Evolutionary conservation across 2,113 vertebrate species (phyloP), one percentile per base, ranked within the genome.

Genomic region (Phasianus colchicus): DNA sequence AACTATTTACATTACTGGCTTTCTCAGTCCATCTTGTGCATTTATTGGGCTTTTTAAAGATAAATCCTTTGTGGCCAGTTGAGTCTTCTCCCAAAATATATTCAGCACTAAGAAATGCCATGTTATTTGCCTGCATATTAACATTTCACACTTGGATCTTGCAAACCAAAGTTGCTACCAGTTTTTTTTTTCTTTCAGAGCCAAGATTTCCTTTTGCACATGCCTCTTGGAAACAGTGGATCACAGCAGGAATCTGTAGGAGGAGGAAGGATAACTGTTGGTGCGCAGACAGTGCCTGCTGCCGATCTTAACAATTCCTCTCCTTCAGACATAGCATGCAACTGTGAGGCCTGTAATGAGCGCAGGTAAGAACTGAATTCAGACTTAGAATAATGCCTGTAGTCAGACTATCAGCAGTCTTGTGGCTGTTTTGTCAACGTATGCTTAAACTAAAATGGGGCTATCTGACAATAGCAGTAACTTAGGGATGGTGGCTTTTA

Each of bases 181-280:
- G 6, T 87, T 64, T 43, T 79, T 32, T 67, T 67, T 45, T 81
- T 29, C 25, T 74, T 69, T 43, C 94, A 99, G 99, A 98, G 97
- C 96, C 99, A 99, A 97, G 99, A 99, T 97, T 99, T 99, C 88
- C 98, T 99, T 95, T 98, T 99, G 96, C 99, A 99, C 96, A 98
- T 99, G 97, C 98, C 99, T 27, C 96, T 99, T 95, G 98, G 98
- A 86, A 99, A 98, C 90, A 98, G 98, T 70, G 98, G 97, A 90
- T 96, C 99, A 27, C 98, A 97, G 88, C 98, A 98, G 61, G 99
- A 99, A 76, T 96, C 98, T 16, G 96, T 97, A 38, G 91, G 98
- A 29, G 97, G 97, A 57, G 98, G 98, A 93, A 97, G 98, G 95
- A 97, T 99, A 86, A 94, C 98, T 74, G 95, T 98, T 57, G 98